Conservation (phyloP, 2,797 vertebrate genomes). For the Sylvilagus floridanus region DNA sequence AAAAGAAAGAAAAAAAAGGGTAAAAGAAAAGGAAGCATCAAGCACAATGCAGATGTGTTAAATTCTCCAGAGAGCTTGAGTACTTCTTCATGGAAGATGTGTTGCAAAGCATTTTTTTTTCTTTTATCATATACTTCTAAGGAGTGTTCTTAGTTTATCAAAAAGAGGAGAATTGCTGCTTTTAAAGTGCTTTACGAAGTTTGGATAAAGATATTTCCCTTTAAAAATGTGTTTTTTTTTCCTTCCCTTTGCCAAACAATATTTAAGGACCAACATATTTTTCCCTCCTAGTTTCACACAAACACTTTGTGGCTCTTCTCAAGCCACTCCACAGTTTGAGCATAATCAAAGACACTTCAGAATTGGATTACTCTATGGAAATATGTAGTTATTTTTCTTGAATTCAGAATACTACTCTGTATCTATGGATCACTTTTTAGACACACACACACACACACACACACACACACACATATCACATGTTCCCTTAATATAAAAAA, state of each 20-base stretch:
- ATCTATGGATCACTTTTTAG: background rate
- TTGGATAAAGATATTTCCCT: conserved; percentile 23
- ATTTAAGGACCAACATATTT: background rate
- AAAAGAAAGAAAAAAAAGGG: too few species aligned
- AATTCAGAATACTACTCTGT: background rate
- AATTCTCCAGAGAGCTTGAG: background rate
- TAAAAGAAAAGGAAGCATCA: background rate
- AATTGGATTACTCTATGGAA: background rate
- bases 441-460: too few species aligned
- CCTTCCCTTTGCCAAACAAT: background rate
- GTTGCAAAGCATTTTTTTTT: conserved; percentile 16
- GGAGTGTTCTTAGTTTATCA: conserved; percentile 16
- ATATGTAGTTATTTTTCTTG: conserved; percentile 33
- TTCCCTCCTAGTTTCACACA: background rate
- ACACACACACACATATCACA: background rate
- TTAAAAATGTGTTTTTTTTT: background rate
- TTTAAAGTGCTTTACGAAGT: conserved; percentile 41
- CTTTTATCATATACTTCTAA: conserved; percentile 1
- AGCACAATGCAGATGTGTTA: background rate
- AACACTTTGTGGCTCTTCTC: background rate
- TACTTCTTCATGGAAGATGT: background rate
- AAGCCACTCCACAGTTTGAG: background rate
- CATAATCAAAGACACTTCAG: background rate
- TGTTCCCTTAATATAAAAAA: background rate
- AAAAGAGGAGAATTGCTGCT: conserved; percentile 27